phyloP scores from a whole-genome alignment of 2,797 vertebrate genomes.

The Lepus townsendii region DNA sequence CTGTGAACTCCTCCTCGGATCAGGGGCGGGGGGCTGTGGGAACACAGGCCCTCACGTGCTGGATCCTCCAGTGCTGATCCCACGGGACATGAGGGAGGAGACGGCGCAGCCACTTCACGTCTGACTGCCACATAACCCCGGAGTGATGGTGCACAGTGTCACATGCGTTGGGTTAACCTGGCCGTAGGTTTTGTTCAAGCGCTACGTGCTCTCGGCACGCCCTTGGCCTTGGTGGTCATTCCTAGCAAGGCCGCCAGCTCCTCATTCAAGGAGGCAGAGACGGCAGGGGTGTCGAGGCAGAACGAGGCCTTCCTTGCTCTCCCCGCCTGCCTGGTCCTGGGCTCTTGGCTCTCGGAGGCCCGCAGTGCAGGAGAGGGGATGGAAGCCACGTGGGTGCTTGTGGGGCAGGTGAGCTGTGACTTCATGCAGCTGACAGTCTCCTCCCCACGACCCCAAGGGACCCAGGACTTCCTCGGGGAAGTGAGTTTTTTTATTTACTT shows the following conservation, averaged over 20 bases:
- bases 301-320: not conserved
- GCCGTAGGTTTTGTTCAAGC: not conserved
- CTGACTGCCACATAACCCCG: not conserved
- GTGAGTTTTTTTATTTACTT: not conserved
- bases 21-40: too few relatives aligned
- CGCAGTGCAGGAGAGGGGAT: not conserved
- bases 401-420: not conserved
- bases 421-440: not conserved
- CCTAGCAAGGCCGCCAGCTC: not conserved
- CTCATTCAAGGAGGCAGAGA: not conserved
- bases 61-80: too few relatives aligned
- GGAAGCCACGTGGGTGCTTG: rapidly evolving
- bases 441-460: rapidly evolving
- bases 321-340: not conserved
- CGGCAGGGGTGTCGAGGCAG: not conserved
- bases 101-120: not conserved
- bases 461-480: not conserved
- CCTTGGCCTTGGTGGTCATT: not conserved
- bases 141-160: not conserved
- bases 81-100: not conserved
- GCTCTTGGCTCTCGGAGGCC: not conserved
- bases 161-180: not conserved
- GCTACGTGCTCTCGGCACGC: rapidly evolving
- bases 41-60: rapidly evolving
- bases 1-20: not conserved